A percentile compares a stretch with the other conserved stretches of the same genome.
These are phyloP conservation scores for Taenioides sp. DNA, from an alignment of 2,797 vertebrate genomes.

Conservation along the genomic window DNA sequence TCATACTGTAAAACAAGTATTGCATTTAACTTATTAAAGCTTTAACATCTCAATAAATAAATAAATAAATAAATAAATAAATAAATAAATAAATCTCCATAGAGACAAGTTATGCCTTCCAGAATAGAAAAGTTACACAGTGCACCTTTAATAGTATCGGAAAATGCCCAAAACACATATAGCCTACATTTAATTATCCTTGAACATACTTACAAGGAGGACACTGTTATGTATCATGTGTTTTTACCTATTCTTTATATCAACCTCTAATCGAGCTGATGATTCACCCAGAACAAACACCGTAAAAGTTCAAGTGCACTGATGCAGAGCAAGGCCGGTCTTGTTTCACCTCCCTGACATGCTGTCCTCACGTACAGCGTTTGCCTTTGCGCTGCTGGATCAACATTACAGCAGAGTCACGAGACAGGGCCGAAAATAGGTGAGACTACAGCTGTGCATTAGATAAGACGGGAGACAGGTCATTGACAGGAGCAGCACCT, in stretches of 20 bases:
- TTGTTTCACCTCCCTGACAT: constrained; percentile 18
- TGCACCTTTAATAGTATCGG: too few species aligned
- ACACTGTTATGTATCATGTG: constrained; percentile 32
- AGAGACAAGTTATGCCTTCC: too few species aligned
- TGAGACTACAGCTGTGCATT: constrained; percentile 29
- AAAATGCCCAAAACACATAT: too few species aligned
- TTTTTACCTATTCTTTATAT: constrained; percentile 14
- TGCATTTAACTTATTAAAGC: too few species aligned
- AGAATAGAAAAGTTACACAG: too few species aligned
- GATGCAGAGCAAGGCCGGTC: constrained; percentile 6
- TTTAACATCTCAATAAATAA: too few species aligned
- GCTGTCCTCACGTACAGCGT: background rate
- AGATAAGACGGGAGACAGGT: constrained; percentile 50
- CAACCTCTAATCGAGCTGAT: background rate
- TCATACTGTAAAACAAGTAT: too few species aligned
- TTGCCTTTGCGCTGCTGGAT: background rate
- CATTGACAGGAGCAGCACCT: constrained; percentile 60
- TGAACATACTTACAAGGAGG: constrained; percentile 26
- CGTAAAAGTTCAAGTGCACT: constrained; percentile 19
- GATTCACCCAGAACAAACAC: constrained; percentile 44
- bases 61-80: too few species aligned
- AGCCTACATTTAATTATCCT: background rate
- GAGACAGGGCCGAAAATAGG: constrained; percentile 40
- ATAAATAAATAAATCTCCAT: too few species aligned
- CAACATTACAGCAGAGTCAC: constrained; percentile 4